These are phyloP conservation scores for Serripes groenlandicus DNA, from an alignment of 2,888 invertebrate genomes.

Conservation along the genomic window DNA sequence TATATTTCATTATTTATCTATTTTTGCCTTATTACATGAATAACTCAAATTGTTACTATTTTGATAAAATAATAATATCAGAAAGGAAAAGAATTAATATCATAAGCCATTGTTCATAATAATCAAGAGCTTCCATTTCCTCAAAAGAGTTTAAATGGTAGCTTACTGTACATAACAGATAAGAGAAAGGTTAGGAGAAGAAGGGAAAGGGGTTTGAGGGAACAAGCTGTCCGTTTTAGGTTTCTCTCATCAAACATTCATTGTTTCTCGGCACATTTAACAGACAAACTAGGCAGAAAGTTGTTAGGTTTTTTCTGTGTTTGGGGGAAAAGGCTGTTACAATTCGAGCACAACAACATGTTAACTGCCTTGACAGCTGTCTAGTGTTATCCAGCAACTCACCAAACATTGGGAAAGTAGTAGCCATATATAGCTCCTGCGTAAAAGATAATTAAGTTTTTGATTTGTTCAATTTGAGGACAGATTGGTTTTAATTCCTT, in stretches of 20 bases:
- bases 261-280: conserved; percentile 9
- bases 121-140: too few relatives aligned
- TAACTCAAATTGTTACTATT: too few relatives aligned
- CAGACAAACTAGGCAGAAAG: conserved; percentile 5
- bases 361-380: background rate
- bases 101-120: too few relatives aligned
- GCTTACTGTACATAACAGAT: too few relatives aligned
- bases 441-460: conserved; percentile 1
- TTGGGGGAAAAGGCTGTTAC: background rate
- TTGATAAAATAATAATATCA: too few relatives aligned
- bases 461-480: background rate
- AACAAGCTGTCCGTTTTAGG: background rate
- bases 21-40: too few relatives aligned
- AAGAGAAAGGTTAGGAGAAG: too few relatives aligned
- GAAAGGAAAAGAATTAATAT: too few relatives aligned
- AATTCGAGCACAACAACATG: background rate
- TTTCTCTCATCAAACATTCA: conserved; percentile 10
- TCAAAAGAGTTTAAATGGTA: too few relatives aligned
- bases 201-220: too few relatives aligned
- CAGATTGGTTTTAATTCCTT: too few relatives aligned
- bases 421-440: background rate
- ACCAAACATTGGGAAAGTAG: background rate
- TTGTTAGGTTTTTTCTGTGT: background rate
- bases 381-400: background rate
- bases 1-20: too few relatives aligned